Conservation (phyloP, 1,140 invertebrate genomes). For the Drosophila kepulauana region DNA sequence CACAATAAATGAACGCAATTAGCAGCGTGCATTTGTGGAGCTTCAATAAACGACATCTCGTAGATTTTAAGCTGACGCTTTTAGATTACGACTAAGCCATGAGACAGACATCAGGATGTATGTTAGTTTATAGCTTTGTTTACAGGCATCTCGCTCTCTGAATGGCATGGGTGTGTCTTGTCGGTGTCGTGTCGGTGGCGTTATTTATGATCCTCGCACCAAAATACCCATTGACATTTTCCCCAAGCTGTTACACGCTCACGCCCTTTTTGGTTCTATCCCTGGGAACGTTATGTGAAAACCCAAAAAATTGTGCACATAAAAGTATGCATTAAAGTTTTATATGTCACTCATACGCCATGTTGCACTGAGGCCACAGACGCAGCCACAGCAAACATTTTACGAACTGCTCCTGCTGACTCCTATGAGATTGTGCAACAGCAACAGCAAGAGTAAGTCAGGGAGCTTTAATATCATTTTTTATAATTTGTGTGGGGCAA, state of each 20-base stretch:
- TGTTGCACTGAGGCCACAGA: constrained; percentile 57
- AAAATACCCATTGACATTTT: constrained; percentile 46
- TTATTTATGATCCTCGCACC: constrained; percentile 61
- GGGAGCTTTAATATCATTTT: constrained; percentile 42
- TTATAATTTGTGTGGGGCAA: constrained; percentile 44
- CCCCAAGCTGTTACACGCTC: constrained; percentile 2
- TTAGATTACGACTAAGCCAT: constrained; percentile 10
- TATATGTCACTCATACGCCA: constrained; percentile 74
- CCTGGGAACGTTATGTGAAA: constrained; percentile 13
- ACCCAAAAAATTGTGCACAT: constrained; percentile 50
- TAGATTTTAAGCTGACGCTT: constrained; percentile 10
- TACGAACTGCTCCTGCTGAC: constrained; percentile 20
- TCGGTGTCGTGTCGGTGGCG: constrained; percentile 31
- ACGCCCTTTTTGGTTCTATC: constrained; percentile 3
- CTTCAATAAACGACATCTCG: neutral
- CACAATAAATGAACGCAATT: constrained; percentile 63
- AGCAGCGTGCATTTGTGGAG: constrained; percentile 28
- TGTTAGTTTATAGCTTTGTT: constrained; percentile 64
- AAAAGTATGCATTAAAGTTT: constrained; percentile 74
- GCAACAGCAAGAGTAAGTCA: neutral
- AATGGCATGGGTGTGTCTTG: constrained; percentile 43
- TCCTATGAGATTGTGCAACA: constrained; percentile 28
- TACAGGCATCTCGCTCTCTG: constrained; percentile 24
- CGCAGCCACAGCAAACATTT: constrained; percentile 39
- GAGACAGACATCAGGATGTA: neutral